A percentile compares a stretch with the other conserved stretches of the same genome.
Conservation (phyloP, 2,797 vertebrate genomes). For the Apogon hyalosoma region DNA sequence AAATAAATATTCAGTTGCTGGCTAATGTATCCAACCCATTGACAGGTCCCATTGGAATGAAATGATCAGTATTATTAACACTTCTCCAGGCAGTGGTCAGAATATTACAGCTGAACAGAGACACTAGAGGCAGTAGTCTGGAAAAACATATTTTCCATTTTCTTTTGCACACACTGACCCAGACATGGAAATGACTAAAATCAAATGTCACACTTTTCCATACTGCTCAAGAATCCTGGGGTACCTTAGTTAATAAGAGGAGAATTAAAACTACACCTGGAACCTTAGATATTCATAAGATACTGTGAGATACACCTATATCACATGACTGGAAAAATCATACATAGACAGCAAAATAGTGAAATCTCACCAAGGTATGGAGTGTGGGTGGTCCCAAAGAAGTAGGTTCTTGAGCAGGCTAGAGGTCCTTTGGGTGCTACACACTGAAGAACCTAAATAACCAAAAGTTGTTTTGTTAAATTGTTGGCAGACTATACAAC, state of each 20-base stretch:
- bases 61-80: too few relatives aligned
- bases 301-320: background rate
- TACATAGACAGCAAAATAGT: background rate
- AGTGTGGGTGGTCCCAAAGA: constrained; percentile 92
- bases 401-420: constrained; percentile 94
- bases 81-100: too few relatives aligned
- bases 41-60: too few relatives aligned
- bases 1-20: too few relatives aligned
- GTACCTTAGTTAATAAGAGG: background rate
- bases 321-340: background rate
- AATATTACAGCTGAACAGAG: too few relatives aligned
- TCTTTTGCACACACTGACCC: too few relatives aligned
- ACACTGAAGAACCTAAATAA: constrained; percentile 91
- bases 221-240: too few relatives aligned
- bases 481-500: background rate
- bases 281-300: background rate
- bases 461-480: constrained; percentile 2
- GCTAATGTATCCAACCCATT: too few relatives aligned
- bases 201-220: too few relatives aligned
- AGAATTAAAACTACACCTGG: background rate
- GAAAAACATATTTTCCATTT: too few relatives aligned
- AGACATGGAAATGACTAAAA: too few relatives aligned
- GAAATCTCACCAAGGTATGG: constrained; percentile 90
- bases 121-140: too few relatives aligned
- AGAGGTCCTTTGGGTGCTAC: constrained; percentile 95